Evolutionary conservation across 1,140 invertebrate species (phyloP), one percentile per base, ranked within the genome.

Genomic region (Ceratina australensis): DNA sequence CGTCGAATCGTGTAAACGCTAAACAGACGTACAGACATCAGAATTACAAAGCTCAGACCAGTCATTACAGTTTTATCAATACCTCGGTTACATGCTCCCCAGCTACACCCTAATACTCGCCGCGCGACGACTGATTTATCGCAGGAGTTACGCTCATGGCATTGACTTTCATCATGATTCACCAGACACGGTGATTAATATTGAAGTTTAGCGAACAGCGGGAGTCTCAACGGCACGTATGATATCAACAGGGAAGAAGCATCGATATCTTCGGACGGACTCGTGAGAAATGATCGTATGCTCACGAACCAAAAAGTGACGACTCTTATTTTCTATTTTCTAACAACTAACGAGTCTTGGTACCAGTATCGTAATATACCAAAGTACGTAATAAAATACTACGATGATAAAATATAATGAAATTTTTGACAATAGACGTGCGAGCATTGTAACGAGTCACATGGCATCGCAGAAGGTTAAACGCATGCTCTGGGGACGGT

Each of bases 161-260:
- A 71, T 24, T 47, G 47, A 63, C 67, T 63, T 63, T 54, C 49
- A 60, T 71, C 24, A 20, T 61, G 26, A 71, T 61, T 77, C 74
- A 63, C 5, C 0, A 15, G 4, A 28, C 57, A 20, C 2, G 7
- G 16, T 61, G 20, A 28, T 71, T 77, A 22, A 28, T 71, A 71
- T 71, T 47, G 42, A 69, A 54, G 1, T 28, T 52, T 33, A 0
- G 1, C 7, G 28, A 28, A 28, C 8, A 33, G 13, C 28, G 3
- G 1, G 4, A 16, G 47, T 22, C 1, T 8, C 42, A 0, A 26
- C 5, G 2, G 2, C 20, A 5, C 16, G n/a, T 22, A 13, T 60
- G 8, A 49, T 7, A 60, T 59, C 24, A n/a, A 20, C 49, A 20
- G 12, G 5, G 7, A 12, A 12, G 20, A 28, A 68, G 18, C 22